Base-by-base conservation (phyloP, 2,113 vertebrate genomes). In the Sebastes fasciatus region DNA sequence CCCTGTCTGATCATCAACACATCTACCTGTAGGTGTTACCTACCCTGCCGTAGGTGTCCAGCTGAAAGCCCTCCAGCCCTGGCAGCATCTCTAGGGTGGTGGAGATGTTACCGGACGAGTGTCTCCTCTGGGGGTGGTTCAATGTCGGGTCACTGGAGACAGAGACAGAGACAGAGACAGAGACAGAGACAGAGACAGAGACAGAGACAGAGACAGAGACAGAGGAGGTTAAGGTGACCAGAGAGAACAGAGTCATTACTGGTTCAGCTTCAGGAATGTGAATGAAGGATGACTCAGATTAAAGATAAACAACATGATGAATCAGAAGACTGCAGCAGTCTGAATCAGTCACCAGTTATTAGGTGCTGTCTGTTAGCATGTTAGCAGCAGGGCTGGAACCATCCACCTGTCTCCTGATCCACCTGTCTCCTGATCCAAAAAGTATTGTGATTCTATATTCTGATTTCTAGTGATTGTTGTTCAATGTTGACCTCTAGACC, bases 21-120 rank as follows among this genome's bases (percentile, higher is more conserved):
- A 14, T 40, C 21, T 5, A 17, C 34, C 2, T 21, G 45, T 58
- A 54, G 21, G 42, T 43, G 6, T 43, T 21, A 11, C 55, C 40
- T 95, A 97, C 98, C 96, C 97, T 96, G 86, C 97, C 97, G 0
- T 98, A 98, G 2, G 96, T 95, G 77, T 97, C 98, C 77, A 98
- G 92, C 55, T 99, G 98, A 57, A 99, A 97, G 0, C 97, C 98
- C 92, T 99, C 98, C 60, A 99, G 90, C 3, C 97, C 97, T 17
- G 97, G 96, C 57, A 98, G 94, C 96, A 97, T 97, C 94, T 99
- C 98, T 0, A 97, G 94, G n/a, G 96, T 95, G 51, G 96, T 91
- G 8, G 97, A 95, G 76, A 97, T 94, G 69, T 97, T 98, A 0
- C 97, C 97, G 0, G 98, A 99, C 0, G 98, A 97, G 76, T 98